A percentile compares a stretch with the other conserved stretches of the same genome.
Conservation (phyloP, 30 jellyfish, hydroid and myxozoan species). For the Aurelia aurita complex sp. Pacific region DNA sequence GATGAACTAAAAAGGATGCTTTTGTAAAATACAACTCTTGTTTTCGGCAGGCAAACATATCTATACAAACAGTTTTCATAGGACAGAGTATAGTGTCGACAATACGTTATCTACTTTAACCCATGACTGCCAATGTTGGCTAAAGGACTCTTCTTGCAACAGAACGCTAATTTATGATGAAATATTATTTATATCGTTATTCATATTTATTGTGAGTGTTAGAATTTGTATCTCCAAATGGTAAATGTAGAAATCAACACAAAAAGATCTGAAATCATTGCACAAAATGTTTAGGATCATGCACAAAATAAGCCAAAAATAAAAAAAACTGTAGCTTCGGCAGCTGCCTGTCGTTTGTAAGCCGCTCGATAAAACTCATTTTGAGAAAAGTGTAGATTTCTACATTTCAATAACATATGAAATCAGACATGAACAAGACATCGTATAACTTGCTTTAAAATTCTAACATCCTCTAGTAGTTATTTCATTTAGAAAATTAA, state of each 20-base stretch:
- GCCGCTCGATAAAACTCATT: neutral
- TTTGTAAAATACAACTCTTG: constrained; percentile 47
- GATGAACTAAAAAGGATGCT: neutral
- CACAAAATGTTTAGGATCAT: too few species aligned
- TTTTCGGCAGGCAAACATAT: neutral
- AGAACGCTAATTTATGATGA: constrained; percentile 1
- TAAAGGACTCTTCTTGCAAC: neutral
- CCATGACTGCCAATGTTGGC: constrained; percentile 45
- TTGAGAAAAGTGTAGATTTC: neutral
- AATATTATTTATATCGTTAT: constrained; percentile 1
- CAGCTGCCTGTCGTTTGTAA: neutral
- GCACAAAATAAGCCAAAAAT: too few species aligned
- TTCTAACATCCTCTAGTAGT: constrained; percentile 22
- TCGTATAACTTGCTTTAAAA: constrained; percentile 16
- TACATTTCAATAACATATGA: constrained; percentile 5
- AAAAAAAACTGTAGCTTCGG: too few species aligned
- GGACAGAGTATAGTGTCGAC: neutral
- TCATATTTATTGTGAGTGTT: constrained; percentile 29
- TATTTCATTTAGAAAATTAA: constrained; percentile 10
- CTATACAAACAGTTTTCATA: constrained; percentile 2
- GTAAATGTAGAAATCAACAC: constrained; percentile 62
- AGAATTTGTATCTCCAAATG: constrained; percentile 40
- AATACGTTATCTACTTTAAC: neutral
- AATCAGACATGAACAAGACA: constrained; percentile 1
- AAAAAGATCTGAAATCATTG: neutral